Percentiles rank a stretch among this genome's conserved stretches.
These are phyloP conservation scores for Silurus lanzhouensis DNA, from an alignment of 2,797 vertebrate genomes.

Conservation along the genomic window DNA sequence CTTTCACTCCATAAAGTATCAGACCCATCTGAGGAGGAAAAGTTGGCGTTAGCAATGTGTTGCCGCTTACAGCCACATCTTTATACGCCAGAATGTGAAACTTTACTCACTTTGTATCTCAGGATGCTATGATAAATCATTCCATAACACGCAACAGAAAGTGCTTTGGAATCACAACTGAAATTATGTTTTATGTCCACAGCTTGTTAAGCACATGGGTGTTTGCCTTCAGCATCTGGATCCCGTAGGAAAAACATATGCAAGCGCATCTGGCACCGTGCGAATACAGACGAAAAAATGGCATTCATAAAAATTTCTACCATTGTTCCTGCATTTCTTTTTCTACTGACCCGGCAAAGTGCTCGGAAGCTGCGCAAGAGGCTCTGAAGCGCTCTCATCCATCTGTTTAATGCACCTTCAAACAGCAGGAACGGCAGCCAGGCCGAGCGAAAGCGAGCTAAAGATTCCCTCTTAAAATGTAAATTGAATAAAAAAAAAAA, in stretches of 20 bases:
- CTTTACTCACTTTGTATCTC: slow-evolving; percentile 52
- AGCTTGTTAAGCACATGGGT: slow-evolving; percentile 82
- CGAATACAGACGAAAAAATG: slow-evolving; percentile 62
- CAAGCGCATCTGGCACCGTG: slow-evolving; percentile 76
- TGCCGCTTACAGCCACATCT: slow-evolving; percentile 64
- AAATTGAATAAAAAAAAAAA: slow-evolving; percentile 73
- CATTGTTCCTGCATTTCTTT: slow-evolving; percentile 7
- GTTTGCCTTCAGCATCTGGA: slow-evolving; percentile 79
- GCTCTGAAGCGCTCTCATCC: slow-evolving; percentile 30
- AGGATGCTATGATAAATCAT: slow-evolving; percentile 70
- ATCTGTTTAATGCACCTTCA: slow-evolving; percentile 44
- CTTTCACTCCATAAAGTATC: slow-evolving; percentile 69
- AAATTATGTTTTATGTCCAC: slow-evolving; percentile 80
- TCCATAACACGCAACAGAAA: slow-evolving; percentile 70
- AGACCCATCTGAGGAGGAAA: slow-evolving; percentile 57
- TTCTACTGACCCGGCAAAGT: slow-evolving; percentile 31
- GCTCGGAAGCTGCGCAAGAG: not conserved
- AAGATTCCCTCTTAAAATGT: slow-evolving; percentile 64
- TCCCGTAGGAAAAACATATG: slow-evolving; percentile 77
- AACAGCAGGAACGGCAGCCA: slow-evolving; percentile 39
- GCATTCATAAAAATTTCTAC: slow-evolving; percentile 34
- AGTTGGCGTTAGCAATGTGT: slow-evolving; percentile 63
- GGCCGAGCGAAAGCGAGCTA: slow-evolving; percentile 50
- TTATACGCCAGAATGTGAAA: slow-evolving; percentile 49
- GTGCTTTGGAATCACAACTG: slow-evolving; percentile 69